phyloP scores from a whole-genome alignment of 1,140 invertebrate genomes.

The Melanaphis sacchari region DNA sequence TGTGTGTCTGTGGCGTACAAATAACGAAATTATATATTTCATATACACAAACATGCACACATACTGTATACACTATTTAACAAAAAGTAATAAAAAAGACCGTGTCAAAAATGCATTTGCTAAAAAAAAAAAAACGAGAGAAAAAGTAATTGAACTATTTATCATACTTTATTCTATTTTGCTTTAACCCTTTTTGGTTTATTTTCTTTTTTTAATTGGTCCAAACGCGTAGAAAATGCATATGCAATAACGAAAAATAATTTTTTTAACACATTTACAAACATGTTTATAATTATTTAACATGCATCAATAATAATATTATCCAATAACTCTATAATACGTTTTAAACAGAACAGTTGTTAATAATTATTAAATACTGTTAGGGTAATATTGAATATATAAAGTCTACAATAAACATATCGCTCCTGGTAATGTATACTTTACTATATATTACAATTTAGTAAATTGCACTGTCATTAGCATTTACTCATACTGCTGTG shows the following conservation, averaged over 20 bases:
- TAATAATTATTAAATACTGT: not conserved
- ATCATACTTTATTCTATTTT: slow-evolving; percentile 35
- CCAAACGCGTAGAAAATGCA: not conserved
- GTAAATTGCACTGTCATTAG: no score
- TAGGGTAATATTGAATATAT: not conserved
- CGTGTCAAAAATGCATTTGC: slow-evolving; percentile 30
- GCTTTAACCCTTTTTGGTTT: not conserved
- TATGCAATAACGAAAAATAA: not conserved
- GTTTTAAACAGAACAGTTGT: no score
- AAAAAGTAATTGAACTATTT: slow-evolving; percentile 1
- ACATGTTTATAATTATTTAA: not conserved
- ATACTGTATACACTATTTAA: not conserved
- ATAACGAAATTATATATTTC: not conserved
- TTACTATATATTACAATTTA: not conserved
- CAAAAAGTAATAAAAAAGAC: slow-evolving; percentile 28
- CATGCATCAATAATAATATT: not conserved
- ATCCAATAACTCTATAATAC: not conserved
- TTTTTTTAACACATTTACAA: not conserved
- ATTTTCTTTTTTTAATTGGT: not conserved
- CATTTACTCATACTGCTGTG: no score
- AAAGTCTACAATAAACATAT: not conserved
- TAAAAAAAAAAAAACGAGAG: not conserved
- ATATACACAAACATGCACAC: not conserved
- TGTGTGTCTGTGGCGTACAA: not conserved
- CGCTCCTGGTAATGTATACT: not conserved